Conservation (phyloP, 2,797 vertebrate genomes). For the Pachyuromys duprasi region DNA sequence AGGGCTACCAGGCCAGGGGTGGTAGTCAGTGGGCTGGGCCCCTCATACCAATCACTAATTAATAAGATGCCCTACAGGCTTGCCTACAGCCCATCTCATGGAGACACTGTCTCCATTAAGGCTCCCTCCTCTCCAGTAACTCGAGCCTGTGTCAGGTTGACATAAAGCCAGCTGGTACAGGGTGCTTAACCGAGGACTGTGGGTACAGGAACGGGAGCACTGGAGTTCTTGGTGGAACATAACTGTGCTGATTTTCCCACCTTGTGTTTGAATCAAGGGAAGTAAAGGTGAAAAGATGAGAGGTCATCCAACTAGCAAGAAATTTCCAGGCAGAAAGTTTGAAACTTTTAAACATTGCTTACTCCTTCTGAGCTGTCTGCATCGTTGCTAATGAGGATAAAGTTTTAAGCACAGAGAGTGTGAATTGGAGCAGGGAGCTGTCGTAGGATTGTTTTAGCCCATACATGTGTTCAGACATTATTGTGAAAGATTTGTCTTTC, state of each 20-base stretch:
- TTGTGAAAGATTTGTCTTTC: neutral
- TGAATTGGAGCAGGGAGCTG: neutral
- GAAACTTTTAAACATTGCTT: neutral
- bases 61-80: neutral
- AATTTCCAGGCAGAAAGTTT: neutral
- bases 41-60: neutral
- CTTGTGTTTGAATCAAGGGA: neutral
- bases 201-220: neutral
- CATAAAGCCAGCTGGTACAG: neutral
- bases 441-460: neutral
- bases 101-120: neutral
- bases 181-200: neutral
- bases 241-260: neutral
- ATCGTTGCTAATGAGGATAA: neutral
- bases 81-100: neutral
- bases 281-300: neutral
- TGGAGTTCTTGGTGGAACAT: neutral
- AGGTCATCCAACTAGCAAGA: neutral
- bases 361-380: neutral
- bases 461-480: slow-evolving; percentile 26
- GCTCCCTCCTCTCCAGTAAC: neutral
- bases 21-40: neutral
- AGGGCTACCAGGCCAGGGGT: neutral
- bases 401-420: neutral
- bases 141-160: neutral